These are phyloP conservation scores for Cryptus viduatorius DNA, from an alignment of 2,888 invertebrate genomes.

Conservation along the genomic window DNA sequence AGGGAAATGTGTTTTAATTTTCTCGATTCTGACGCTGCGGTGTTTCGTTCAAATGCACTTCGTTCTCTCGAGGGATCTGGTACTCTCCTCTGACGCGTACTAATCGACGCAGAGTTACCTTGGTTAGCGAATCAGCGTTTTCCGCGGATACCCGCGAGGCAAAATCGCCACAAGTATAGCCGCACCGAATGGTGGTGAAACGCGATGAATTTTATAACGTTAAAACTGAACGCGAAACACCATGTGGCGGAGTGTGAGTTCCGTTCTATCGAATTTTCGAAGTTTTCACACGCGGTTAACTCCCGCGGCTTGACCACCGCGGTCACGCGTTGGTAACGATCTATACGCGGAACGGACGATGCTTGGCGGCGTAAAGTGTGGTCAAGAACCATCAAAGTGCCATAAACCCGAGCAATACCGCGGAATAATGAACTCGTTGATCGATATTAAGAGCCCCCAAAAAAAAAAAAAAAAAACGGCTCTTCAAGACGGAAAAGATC, in stretches of 20 bases:
- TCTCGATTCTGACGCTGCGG: not conserved
- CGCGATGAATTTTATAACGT: slow-evolving; percentile 39
- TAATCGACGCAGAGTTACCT: not conserved
- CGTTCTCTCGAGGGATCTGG: not conserved
- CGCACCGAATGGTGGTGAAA: slow-evolving; percentile 5
- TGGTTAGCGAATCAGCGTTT: not conserved
- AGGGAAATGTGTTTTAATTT: not conserved
- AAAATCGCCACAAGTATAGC: not conserved
- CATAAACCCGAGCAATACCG: slow-evolving; percentile 23
- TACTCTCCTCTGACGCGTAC: not conserved
- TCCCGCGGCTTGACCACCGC: slow-evolving; percentile 21
- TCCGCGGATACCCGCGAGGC: not conserved
- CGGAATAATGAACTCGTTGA: slow-evolving; percentile 4
- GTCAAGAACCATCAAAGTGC: slow-evolving; percentile 29
- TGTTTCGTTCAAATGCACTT: not conserved
- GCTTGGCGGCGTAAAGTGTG: slow-evolving; percentile 27
- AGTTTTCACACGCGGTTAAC: slow-evolving; percentile 55
- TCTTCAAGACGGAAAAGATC: not conserved
- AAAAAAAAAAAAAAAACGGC: not conserved
- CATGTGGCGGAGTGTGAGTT: slow-evolving; percentile 13
- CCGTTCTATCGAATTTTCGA: slow-evolving; percentile 58
- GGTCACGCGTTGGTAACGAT: slow-evolving; percentile 7
- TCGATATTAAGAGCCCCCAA: not conserved
- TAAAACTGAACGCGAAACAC: slow-evolving; percentile 36
- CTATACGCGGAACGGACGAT: slow-evolving; percentile 19